These are phyloP conservation scores for Linyphia triangularis DNA, from an alignment of 2,888 invertebrate species.

Conservation along the genomic window DNA sequence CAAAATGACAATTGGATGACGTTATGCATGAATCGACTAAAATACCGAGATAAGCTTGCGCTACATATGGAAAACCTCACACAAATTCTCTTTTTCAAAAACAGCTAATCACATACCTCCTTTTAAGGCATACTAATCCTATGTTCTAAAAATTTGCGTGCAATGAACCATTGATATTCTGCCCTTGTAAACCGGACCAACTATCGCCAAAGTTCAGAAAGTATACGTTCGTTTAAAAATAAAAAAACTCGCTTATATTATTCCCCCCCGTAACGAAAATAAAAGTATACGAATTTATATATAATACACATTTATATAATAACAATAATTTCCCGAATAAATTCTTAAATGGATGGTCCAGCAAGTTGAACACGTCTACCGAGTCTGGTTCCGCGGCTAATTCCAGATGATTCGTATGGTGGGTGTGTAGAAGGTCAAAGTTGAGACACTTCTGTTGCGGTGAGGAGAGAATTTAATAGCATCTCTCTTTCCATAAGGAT, in stretches of 20 bases:
- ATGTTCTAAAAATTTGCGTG: background rate
- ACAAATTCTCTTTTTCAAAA: too few species aligned
- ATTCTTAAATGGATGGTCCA: conserved; percentile 48
- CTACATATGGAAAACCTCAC: too few species aligned
- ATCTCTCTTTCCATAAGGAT: conserved; percentile 20
- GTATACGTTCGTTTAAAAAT: background rate
- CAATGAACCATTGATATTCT: conserved; percentile 16
- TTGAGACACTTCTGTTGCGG: conserved; percentile 70
- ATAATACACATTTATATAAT: conserved; percentile 19
- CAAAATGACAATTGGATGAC: too few species aligned
- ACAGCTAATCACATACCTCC: too few species aligned
- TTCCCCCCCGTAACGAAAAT: conserved; percentile 5
- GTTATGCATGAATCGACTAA: too few species aligned
- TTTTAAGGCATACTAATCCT: too few species aligned
- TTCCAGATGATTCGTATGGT: conserved; percentile 19
- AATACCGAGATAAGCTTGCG: too few species aligned
- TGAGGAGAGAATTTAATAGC: conserved; percentile 54
- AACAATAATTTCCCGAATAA: conserved; percentile 53
- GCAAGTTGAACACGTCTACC: conserved; percentile 60
- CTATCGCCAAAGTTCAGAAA: background rate
- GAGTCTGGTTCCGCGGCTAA: conserved; percentile 22
- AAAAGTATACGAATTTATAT: conserved; percentile 35
- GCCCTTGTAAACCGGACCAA: background rate
- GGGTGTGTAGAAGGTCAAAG: conserved; percentile 63
- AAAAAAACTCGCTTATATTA: background rate